A percentile compares a stretch with the other conserved stretches of the same genome.
Conservation (phyloP, 2,888 invertebrate species). For the Strigamia maritima region DNA sequence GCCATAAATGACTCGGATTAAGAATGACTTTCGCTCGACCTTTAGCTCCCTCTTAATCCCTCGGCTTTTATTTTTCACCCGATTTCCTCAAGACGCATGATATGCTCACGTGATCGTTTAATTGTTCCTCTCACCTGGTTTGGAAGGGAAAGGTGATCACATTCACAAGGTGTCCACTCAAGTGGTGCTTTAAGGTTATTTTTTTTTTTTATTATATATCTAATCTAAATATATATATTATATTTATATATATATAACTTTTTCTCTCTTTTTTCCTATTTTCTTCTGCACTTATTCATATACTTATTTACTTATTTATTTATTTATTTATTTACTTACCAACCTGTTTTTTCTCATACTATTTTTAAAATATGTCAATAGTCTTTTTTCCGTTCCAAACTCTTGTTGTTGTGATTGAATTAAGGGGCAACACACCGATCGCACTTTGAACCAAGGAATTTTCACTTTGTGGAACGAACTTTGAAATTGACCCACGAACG, state of each 20-base stretch:
- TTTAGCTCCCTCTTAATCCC: not conserved
- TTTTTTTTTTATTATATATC: conserved; percentile 1
- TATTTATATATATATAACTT: not conserved
- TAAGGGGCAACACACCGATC: not conserved
- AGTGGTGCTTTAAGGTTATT: conserved; percentile 28
- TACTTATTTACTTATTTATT: not conserved
- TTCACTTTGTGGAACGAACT: not conserved
- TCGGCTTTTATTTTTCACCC: not conserved
- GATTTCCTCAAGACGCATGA: not conserved
- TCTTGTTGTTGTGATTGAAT: conserved; percentile 25
- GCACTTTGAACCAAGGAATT: not conserved
- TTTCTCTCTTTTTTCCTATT: conserved; percentile 4
- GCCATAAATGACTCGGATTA: not conserved
- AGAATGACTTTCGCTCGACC: not conserved
- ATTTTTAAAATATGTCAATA: conserved; percentile 19
- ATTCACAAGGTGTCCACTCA: conserved; percentile 19
- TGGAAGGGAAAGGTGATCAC: conserved; percentile 36
- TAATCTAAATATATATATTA: conserved; percentile 12
- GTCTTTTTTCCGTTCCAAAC: conserved; percentile 30
- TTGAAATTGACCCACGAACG: not conserved
- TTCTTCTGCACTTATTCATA: conserved; percentile 26
- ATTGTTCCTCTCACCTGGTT: conserved; percentile 34
- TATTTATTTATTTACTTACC: not conserved
- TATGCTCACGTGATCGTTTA: conserved; percentile 22
- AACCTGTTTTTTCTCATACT: not conserved